phyloP scores from a whole-genome alignment of 2,113 vertebrate species.

The Stegostoma tigrinum region DNA sequence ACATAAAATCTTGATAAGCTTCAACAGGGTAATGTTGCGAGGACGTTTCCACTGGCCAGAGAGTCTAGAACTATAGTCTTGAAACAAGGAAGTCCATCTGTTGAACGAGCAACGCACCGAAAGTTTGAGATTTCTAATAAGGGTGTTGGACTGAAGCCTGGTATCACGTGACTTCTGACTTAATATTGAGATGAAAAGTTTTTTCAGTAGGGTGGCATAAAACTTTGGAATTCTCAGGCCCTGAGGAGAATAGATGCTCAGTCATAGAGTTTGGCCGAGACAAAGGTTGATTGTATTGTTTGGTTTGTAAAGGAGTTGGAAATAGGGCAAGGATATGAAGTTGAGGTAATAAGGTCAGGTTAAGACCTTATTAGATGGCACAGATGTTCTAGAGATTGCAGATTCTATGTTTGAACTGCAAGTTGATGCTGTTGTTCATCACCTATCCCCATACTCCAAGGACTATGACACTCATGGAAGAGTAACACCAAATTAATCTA shows the following conservation, averaged over 20 bases:
- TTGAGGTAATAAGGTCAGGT: background rate
- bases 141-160: no score
- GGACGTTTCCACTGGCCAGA: background rate
- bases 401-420: background rate
- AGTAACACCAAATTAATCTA: background rate
- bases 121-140: no score
- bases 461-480: background rate
- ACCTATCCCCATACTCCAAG: background rate
- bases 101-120: no score
- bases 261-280: background rate
- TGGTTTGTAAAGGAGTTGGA: background rate
- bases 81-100: background rate
- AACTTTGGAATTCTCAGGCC: background rate
- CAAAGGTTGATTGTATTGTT: no score
- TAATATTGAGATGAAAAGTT: background rate
- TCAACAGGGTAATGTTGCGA: background rate
- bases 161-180: no score
- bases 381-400: background rate
- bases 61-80: background rate
- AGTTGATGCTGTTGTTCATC: background rate
- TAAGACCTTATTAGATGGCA: background rate
- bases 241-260: background rate
- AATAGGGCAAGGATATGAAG: background rate
- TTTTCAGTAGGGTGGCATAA: background rate
- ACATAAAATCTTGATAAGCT: background rate